Evolutionary conservation across 2,113 vertebrate species (phyloP).

Genomic region (Uria lomvia): DNA sequence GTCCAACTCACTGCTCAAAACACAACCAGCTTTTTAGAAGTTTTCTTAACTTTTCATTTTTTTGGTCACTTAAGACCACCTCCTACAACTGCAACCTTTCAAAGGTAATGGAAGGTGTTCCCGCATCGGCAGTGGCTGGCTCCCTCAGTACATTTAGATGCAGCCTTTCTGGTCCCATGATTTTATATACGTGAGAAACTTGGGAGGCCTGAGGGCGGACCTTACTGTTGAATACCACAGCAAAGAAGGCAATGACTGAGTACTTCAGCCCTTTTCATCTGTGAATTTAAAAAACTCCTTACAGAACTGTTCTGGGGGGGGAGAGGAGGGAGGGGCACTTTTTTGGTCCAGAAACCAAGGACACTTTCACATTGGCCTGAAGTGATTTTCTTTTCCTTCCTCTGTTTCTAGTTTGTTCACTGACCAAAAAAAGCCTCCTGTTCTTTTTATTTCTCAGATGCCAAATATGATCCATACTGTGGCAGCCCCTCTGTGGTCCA

Average conservation of each 20-base stretch:
- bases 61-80: not conserved
- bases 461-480: not conserved
- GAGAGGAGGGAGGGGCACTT: rapidly evolving
- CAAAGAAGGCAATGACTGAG: not conserved
- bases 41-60: not conserved
- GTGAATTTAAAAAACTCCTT: not conserved
- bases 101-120: not conserved
- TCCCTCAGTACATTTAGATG: not conserved
- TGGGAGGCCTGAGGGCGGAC: not conserved
- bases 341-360: not conserved
- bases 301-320: not conserved
- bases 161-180: not conserved
- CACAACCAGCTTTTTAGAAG: not conserved
- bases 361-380: not conserved
- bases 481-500: not conserved
- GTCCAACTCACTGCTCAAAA: not conserved
- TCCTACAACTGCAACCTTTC: not conserved
- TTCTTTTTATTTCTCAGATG: not conserved
- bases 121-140: rapidly evolving
- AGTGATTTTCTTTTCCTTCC: not conserved
- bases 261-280: not conserved
- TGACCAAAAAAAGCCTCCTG: not conserved
- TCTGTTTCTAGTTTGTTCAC: not conserved
- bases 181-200: not conserved
- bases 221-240: not conserved